Conservation (phyloP, 2,113 vertebrate genomes). For the Dermatemys mawii region DNA sequence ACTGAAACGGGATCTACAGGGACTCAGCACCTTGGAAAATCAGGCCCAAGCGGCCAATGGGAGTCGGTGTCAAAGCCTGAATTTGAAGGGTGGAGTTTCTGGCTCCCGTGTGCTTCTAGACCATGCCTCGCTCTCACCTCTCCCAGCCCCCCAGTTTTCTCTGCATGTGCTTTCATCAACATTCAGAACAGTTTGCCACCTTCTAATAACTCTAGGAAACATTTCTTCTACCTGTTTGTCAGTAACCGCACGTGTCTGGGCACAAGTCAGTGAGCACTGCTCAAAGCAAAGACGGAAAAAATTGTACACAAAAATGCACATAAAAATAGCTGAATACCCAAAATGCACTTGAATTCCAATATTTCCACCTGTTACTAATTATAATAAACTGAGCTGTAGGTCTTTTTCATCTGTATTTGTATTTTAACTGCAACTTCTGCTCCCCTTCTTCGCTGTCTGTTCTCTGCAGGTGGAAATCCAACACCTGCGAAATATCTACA, state of each 20-base stretch:
- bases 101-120: too few relatives aligned
- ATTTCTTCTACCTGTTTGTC: neutral
- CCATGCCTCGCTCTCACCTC: neutral
- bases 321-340: neutral
- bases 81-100: neutral
- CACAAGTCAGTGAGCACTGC: neutral
- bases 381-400: neutral
- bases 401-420: neutral
- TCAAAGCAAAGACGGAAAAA: neutral
- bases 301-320: neutral
- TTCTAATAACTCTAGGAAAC: neutral
- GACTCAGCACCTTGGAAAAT: neutral
- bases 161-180: neutral
- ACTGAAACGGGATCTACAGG: neutral
- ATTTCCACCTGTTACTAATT: neutral
- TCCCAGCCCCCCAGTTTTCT: neutral
- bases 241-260: neutral
- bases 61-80: neutral
- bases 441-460: neutral
- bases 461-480: conserved; percentile 72
- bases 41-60: neutral
- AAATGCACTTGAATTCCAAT: neutral
- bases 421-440: accelerated
- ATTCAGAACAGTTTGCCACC: neutral
- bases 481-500: conserved; percentile 51